Evolutionary conservation across 2,797 vertebrate species (phyloP).

Genomic region (Pogonophryne albipinna): DNA sequence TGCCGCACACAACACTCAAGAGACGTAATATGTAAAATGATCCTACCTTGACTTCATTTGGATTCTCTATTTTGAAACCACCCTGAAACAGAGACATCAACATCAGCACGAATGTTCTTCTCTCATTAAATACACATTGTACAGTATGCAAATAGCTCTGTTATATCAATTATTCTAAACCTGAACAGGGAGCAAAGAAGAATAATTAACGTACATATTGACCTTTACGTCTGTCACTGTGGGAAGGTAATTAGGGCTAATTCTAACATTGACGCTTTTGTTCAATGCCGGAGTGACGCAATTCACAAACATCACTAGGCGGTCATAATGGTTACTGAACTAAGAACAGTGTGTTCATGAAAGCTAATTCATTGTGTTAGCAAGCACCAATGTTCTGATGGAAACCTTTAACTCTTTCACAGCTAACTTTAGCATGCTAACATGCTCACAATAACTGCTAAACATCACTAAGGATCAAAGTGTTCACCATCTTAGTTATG

Average conservation of each 20-base stretch:
- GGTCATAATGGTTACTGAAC: not conserved
- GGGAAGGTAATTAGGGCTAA: conserved; percentile 5
- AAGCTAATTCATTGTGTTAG: not conserved
- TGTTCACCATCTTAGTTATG: not conserved
- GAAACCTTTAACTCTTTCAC: not conserved
- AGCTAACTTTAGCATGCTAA: not conserved
- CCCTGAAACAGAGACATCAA: conserved; percentile 84
- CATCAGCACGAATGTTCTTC: not conserved
- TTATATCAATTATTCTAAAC: not conserved
- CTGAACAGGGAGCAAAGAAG: not conserved
- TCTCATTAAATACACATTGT: conserved; percentile 11
- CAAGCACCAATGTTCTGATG: too few relatives aligned
- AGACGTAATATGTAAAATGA: not conserved
- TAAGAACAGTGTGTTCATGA: not conserved
- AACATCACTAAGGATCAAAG: not conserved
- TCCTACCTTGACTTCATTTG: conserved; percentile 86
- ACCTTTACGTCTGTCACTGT: not conserved
- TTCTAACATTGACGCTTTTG: conserved; percentile 12
- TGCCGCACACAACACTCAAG: not conserved
- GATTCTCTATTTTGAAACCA: conserved; percentile 93
- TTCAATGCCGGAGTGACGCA: not conserved
- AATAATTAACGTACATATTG: not conserved
- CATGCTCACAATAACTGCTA: not conserved
- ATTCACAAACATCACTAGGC: not conserved
- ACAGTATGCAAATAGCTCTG: conserved; percentile 1